Percentiles rank a stretch among this genome's conserved stretches.
Evolutionary conservation across 1,140 invertebrate genomes (phyloP).

Genomic region (Cotesia glomerata): DNA sequence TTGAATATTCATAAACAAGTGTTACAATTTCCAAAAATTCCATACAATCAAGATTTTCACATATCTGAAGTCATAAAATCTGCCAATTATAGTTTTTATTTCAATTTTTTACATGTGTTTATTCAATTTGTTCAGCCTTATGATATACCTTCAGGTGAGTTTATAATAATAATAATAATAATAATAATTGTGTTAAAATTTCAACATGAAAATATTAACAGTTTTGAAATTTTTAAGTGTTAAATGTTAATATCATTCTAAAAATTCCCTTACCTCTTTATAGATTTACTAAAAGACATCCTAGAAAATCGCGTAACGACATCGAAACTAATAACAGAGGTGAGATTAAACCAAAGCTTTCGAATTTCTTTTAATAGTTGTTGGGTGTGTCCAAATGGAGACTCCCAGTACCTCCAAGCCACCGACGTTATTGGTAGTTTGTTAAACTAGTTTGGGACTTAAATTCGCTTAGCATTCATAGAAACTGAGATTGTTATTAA

Average conservation of each 20-base stretch:
- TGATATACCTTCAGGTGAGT: constrained; percentile 64
- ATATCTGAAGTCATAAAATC: constrained; percentile 62
- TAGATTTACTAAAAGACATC: constrained; percentile 55
- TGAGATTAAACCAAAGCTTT: constrained; percentile 32
- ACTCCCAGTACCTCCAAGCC: too few species aligned
- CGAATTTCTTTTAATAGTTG: too few species aligned
- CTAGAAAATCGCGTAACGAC: constrained; percentile 50
- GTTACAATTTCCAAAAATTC: constrained; percentile 53
- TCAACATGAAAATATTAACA: too few species aligned
- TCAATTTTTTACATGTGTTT: constrained; percentile 65
- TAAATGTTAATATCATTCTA: too few species aligned
- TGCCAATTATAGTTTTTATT: constrained; percentile 62
- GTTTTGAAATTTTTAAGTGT: too few species aligned
- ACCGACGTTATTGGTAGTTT: constrained; percentile 5
- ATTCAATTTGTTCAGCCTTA: constrained; percentile 65
- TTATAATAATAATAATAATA: not conserved
- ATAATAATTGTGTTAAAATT: too few species aligned
- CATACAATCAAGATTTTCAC: constrained; percentile 52
- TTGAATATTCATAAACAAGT: constrained; percentile 45
- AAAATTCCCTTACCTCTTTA: constrained; percentile 20
- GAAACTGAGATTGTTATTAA: constrained; percentile 14
- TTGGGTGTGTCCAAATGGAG: too few species aligned
- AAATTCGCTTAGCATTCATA: constrained; percentile 10
- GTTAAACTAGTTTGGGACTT: not conserved
- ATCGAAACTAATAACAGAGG: constrained; percentile 51